Base-by-base conservation (phyloP, 64 coral and sea anemone genomes). In the Acropora yongei region DNA sequence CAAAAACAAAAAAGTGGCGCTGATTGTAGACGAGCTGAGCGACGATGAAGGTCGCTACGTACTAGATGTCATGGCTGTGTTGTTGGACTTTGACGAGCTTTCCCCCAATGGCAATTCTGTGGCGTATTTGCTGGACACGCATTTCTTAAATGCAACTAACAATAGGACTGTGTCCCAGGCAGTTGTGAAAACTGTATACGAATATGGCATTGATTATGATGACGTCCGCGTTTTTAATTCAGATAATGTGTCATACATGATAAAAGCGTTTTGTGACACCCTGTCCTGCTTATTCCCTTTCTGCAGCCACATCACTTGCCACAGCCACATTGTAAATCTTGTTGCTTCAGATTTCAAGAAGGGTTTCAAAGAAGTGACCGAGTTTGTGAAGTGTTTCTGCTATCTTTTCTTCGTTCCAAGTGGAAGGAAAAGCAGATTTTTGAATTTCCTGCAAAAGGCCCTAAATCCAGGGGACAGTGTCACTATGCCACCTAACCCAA, bases 51-150 rank as follows among this genome's bases (percentile, higher is more conserved):
- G 51, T 7, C 5, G 1, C 0, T 55, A 55, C 51, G 82, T 87
- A 1, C 82, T 68, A 2, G 82, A 92, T 6, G 30, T 87, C 41
- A 61, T 92, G 82, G 90, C 50, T 6, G 71, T 92, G 42, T 85
- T 30, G 41, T 42, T 92, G 8, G 83, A 86, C 77, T 92, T 92
- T 79, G 90, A 92, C 44, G 66, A 80, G 30, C 50, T 93, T 0
- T 88, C 91, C 2, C 84, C 83, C 10, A 43, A 49, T 3, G 80
- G 88, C 1, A 94, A 90, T 17, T 67, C 72, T 6, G 79, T 94
- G n/a, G 87, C 93, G 3, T 94, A 65, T 14, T 8, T 90, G 6
- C 30, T 88, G 0, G 83, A 88, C 9, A 49, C 45, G 6, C 84
- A 88, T 12, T 84, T 88, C 44, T 55, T 92, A 1, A 49, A 10